A percentile compares a stretch with the other conserved stretches of the same genome.
phyloP scores from a whole-genome alignment of 2,113 vertebrate species.

The Aphyosemion australe region DNA sequence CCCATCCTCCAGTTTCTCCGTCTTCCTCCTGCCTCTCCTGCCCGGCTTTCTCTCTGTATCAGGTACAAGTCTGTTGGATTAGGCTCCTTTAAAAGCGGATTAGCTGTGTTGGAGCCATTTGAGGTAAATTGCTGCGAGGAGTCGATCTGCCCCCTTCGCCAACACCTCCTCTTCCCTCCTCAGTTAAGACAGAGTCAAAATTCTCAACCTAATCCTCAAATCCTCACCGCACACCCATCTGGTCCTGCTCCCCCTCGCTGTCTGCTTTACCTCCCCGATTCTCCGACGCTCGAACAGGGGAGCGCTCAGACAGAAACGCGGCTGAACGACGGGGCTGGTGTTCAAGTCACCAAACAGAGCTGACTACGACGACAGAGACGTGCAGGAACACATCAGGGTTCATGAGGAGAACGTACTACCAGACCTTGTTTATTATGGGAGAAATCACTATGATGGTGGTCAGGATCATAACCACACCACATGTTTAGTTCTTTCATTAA shows the following conservation, averaged over 20 bases:
- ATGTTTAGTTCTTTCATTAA: too few relatives aligned
- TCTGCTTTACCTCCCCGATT: constrained; percentile 30
- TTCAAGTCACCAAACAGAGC: constrained; percentile 31
- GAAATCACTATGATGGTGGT: too few relatives aligned
- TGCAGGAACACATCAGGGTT: too few relatives aligned
- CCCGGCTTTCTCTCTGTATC: constrained; percentile 65
- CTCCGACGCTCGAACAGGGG: constrained; percentile 29
- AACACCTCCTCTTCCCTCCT: constrained; percentile 31
- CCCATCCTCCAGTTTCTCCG: constrained; percentile 5
- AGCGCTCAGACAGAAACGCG: not conserved
- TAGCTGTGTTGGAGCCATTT: constrained; percentile 80
- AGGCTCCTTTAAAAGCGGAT: constrained; percentile 82
- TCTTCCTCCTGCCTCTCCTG: constrained; percentile 31
- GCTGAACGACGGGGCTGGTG: constrained; percentile 10
- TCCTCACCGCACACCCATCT: constrained; percentile 63
- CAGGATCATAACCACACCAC: too few relatives aligned
- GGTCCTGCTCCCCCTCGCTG: constrained; percentile 24
- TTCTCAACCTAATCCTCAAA: constrained; percentile 79
- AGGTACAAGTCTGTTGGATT: constrained; percentile 80
- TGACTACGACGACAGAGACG: too few relatives aligned
- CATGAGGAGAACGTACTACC: too few relatives aligned
- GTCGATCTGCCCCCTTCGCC: constrained; percentile 54
- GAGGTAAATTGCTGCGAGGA: constrained; percentile 81
- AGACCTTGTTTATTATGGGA: too few relatives aligned
- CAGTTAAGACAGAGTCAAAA: constrained; percentile 72